A percentile compares a stretch with the other conserved stretches of the same genome.
These are phyloP conservation scores for Philonicus albiceps DNA, from an alignment of 2,888 invertebrate genomes.

Conservation along the genomic window DNA sequence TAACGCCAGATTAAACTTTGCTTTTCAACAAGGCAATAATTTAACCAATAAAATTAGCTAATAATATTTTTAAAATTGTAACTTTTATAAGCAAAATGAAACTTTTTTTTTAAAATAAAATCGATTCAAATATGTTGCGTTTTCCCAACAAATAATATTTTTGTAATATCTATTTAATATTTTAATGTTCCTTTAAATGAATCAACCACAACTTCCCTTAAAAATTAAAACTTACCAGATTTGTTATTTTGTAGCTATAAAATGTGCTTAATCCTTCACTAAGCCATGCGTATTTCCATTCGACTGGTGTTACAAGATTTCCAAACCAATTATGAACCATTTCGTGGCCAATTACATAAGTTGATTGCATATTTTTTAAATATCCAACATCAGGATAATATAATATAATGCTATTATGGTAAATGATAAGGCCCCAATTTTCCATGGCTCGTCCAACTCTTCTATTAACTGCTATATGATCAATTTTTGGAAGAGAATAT, in stretches of 20 bases:
- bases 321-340: conserved; percentile 84
- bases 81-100: too few relatives aligned
- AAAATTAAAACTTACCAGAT: not conserved
- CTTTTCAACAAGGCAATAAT: too few relatives aligned
- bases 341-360: conserved; percentile 68
- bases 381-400: conserved; percentile 1
- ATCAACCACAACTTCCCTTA: not conserved
- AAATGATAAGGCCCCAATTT: conserved; percentile 89
- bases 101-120: too few relatives aligned
- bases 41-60: too few relatives aligned
- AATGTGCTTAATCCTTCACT: not conserved
- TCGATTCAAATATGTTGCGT: not conserved
- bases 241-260: not conserved
- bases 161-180: too few relatives aligned
- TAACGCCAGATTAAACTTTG: too few relatives aligned
- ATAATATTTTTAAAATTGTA: too few relatives aligned
- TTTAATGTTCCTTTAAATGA: not conserved
- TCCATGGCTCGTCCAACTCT: conserved; percentile 90
- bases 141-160: too few relatives aligned
- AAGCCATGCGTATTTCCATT: conserved; percentile 1
- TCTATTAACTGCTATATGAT: conserved; percentile 87
- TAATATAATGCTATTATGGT: conserved; percentile 61
- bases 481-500: conserved; percentile 81
- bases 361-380: conserved; percentile 52
- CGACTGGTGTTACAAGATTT: conserved; percentile 67